Percentiles rank a stretch among this genome's conserved stretches.
Conservation (phyloP, 2,797 vertebrate genomes). For the Amphiprion clarkii region DNA sequence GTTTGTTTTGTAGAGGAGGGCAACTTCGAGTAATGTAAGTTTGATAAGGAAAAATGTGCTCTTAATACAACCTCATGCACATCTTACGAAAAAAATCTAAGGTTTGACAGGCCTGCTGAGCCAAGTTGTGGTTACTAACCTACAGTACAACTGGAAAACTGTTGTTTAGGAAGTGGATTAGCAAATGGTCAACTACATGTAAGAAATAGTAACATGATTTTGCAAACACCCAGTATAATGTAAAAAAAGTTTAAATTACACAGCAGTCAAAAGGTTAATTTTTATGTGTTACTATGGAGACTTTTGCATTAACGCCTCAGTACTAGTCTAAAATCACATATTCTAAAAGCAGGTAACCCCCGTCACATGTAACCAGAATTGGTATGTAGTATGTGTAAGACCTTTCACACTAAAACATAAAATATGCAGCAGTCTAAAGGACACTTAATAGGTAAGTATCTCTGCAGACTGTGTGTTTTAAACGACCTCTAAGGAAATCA, state of each 20-base stretch:
- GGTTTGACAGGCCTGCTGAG: background rate
- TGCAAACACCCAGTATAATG: background rate
- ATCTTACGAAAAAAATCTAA: background rate
- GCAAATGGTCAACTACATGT: too few relatives aligned
- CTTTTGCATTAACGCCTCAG: too few relatives aligned
- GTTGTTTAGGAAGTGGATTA: background rate
- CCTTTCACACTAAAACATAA: background rate
- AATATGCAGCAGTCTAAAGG: background rate
- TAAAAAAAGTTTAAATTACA: background rate
- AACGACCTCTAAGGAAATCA: conserved; percentile 46
- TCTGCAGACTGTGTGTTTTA: conserved; percentile 22
- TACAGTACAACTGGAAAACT: background rate
- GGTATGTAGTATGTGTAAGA: background rate
- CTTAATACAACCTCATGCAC: too few relatives aligned
- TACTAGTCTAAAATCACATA: background rate
- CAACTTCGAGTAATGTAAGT: too few relatives aligned
- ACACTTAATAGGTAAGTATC: background rate
- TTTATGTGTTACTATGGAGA: too few relatives aligned
- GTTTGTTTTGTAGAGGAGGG: too few relatives aligned
- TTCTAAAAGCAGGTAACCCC: background rate
- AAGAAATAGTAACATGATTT: background rate
- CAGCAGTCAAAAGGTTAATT: background rate
- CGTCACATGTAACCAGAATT: background rate
- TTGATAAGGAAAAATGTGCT: too few relatives aligned
- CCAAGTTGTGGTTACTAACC: background rate